Percentiles rank a stretch among this genome's conserved stretches.
Evolutionary conservation across 2,113 vertebrate genomes (phyloP).

Genomic region (Stictonetta naevosa): DNA sequence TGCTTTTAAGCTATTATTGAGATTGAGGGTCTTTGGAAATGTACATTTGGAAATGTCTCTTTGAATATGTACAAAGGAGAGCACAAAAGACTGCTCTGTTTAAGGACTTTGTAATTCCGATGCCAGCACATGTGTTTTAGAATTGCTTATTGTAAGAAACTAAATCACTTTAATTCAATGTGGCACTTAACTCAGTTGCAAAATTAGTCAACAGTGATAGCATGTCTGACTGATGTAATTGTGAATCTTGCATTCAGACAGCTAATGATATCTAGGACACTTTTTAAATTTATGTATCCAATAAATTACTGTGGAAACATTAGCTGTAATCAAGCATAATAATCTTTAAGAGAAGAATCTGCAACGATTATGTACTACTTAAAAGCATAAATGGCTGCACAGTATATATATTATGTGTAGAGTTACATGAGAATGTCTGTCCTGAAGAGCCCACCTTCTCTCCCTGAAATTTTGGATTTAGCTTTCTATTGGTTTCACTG

Average conservation of each 20-base stretch:
- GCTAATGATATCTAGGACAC: not conserved
- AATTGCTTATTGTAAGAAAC: not conserved
- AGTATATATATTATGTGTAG: not conserved
- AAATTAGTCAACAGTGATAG: not conserved
- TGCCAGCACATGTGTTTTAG: not conserved
- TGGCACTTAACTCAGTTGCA: not conserved
- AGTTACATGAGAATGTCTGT: not conserved
- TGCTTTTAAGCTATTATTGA: fast-evolving
- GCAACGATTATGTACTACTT: not conserved
- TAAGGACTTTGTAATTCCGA: not conserved
- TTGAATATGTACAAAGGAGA: not conserved
- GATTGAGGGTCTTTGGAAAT: not conserved
- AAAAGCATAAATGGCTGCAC: not conserved
- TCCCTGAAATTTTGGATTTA: not conserved
- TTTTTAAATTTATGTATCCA: not conserved
- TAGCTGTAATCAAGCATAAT: not conserved
- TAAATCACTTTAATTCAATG: not conserved
- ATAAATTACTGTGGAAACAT: not conserved
- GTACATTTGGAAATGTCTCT: not conserved
- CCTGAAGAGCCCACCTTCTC: not conserved
- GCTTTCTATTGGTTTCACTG: not conserved
- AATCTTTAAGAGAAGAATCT: not conserved
- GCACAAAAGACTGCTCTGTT: not conserved
- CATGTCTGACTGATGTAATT: not conserved
- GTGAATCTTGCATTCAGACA: not conserved